Evolutionary conservation across 2,797 vertebrate genomes (phyloP).

Genomic region (Lepus oiostolus): DNA sequence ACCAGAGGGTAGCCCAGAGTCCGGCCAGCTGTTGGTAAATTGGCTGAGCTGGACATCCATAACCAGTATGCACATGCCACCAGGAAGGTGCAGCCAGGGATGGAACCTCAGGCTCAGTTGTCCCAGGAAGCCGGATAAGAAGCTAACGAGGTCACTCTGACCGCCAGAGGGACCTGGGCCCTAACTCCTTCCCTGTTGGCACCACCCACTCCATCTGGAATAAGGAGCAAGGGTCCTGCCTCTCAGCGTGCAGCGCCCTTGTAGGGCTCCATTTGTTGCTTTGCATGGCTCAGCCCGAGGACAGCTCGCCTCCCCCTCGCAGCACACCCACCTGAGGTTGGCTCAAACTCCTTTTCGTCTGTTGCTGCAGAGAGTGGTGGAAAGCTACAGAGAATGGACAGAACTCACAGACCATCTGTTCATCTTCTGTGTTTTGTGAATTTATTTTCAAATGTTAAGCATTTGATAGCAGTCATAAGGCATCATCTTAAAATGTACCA

Average conservation of each 20-base stretch:
- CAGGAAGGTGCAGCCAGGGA: not conserved
- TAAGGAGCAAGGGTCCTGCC: not conserved
- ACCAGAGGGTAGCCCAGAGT: not conserved
- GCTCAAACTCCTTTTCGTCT: conserved; percentile 63
- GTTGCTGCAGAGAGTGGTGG: conserved; percentile 67
- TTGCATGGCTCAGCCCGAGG: conserved; percentile 83
- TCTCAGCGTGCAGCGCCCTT: not conserved
- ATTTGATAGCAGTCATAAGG: conserved; percentile 87
- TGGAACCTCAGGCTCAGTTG: not conserved
- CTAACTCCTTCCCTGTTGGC: not conserved
- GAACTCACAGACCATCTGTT: conserved; percentile 86
- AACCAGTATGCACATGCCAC: not conserved
- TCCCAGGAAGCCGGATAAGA: conserved; percentile 13
- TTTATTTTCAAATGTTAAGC: conserved; percentile 89
- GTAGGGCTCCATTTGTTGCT: not conserved
- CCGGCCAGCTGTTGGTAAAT: not conserved
- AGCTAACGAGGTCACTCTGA: not conserved
- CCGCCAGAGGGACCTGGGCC: not conserved
- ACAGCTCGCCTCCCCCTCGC: conserved; percentile 81
- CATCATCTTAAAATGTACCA: conserved; percentile 87
- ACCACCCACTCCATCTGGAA: not conserved
- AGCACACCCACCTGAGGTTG: conserved; percentile 76
- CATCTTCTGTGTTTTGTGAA: conserved; percentile 85
- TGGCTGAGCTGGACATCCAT: not conserved
- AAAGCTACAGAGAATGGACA: conserved; percentile 79